Conservation (phyloP, 2,888 invertebrate genomes). For the Torymus aiolomorphi region DNA sequence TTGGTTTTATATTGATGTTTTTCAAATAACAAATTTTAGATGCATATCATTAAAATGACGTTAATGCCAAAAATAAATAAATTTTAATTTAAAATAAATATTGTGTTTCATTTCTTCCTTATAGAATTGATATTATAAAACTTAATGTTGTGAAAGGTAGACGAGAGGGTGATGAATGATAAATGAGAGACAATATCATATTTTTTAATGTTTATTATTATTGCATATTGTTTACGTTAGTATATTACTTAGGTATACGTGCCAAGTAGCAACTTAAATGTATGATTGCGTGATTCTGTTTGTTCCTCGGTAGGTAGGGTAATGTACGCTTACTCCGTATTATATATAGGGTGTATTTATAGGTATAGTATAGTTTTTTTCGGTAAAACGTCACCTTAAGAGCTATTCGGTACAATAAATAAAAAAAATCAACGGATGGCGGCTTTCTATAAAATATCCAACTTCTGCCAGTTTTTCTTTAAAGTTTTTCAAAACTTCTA, state of each 20-base stretch:
- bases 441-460: slow-evolving; percentile 64
- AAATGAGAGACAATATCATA: too few relatives aligned
- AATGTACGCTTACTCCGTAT: slow-evolving; percentile 72
- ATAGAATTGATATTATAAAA: too few relatives aligned
- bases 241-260: slow-evolving; percentile 76
- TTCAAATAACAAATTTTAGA: too few relatives aligned
- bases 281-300: slow-evolving; percentile 76
- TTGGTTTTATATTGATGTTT: too few relatives aligned
- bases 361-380: slow-evolving; percentile 73
- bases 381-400: slow-evolving; percentile 74
- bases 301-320: slow-evolving; percentile 70
- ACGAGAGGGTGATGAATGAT: too few relatives aligned
- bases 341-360: slow-evolving; percentile 75
- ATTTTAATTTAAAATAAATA: too few relatives aligned
- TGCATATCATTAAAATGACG: not conserved
- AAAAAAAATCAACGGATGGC: slow-evolving; percentile 69
- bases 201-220: slow-evolving; percentile 75
- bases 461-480: slow-evolving; percentile 57
- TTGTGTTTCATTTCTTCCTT: too few relatives aligned
- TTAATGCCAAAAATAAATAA: slow-evolving; percentile 5
- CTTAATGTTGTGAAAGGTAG: too few relatives aligned
- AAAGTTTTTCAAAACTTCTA: slow-evolving; percentile 49
- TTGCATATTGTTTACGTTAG: slow-evolving; percentile 76
- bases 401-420: slow-evolving; percentile 74
- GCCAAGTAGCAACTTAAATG: slow-evolving; percentile 76